Conservation (phyloP, 2,113 vertebrate genomes). For the Psittacula cyanocephala region DNA sequence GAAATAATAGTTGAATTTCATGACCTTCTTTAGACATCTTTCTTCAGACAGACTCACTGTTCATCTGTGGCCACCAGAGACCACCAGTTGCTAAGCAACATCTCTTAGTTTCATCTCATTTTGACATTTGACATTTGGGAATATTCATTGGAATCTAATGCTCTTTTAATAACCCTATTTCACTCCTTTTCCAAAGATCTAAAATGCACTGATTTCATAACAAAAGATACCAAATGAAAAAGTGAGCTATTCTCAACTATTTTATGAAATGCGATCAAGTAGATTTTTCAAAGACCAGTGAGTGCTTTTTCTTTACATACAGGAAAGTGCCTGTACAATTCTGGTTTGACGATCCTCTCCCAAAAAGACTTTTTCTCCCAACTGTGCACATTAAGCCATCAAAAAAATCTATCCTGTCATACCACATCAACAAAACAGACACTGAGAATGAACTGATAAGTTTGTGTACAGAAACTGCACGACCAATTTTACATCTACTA, state of each 20-base stretch:
- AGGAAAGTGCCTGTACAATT: neutral
- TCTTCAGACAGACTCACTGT: conserved; percentile 11
- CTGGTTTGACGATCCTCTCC: neutral
- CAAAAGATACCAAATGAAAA: neutral
- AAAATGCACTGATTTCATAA: neutral
- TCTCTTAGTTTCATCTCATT: conserved; percentile 35
- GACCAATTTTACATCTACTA: neutral
- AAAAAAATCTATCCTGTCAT: neutral
- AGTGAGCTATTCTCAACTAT: neutral
- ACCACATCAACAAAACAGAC: neutral
- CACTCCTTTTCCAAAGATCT: neutral
- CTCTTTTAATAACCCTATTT: neutral
- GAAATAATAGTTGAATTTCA: neutral
- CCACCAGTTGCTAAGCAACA: conserved; percentile 71
- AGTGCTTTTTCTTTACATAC: neutral
- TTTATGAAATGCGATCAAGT: neutral
- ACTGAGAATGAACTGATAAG: neutral
- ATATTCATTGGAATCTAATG: conserved; percentile 35
- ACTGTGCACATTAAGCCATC: neutral
- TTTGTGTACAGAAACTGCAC: neutral
- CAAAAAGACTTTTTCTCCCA: neutral
- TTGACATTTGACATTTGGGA: conserved; percentile 46
- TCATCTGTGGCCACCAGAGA: conserved; percentile 50
- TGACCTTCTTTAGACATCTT: neutral
- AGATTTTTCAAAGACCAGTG: neutral